Evolutionary conservation across 2,888 invertebrate genomes (phyloP).

Genomic region (Ormyrus nitidulus): DNA sequence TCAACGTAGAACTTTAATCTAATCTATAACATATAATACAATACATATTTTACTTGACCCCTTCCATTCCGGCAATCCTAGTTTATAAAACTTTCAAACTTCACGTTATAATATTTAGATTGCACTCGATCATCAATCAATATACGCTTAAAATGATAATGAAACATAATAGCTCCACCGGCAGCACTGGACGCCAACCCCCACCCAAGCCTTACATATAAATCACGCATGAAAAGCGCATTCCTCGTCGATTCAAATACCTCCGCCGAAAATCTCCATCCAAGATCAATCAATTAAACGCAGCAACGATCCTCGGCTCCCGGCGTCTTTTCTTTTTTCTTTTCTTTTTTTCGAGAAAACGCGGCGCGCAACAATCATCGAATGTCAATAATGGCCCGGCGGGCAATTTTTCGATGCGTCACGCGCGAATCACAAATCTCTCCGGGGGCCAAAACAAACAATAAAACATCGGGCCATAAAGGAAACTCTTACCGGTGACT

Average conservation of each 20-base stretch:
- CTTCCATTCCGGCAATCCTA: too few species aligned
- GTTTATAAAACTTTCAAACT: too few species aligned
- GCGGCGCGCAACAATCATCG: background rate
- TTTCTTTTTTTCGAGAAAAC: background rate
- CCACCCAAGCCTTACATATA: background rate
- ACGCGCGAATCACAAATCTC: conserved; percentile 53
- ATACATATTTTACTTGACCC: too few species aligned
- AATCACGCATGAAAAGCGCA: background rate
- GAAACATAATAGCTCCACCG: too few species aligned
- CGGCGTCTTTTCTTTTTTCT: too few species aligned
- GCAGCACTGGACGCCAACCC: too few species aligned
- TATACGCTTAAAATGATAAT: too few species aligned
- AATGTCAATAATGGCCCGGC: conserved; percentile 20
- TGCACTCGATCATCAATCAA: too few species aligned
- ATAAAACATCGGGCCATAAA: conserved; percentile 36
- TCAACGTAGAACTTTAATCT: too few species aligned
- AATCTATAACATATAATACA: too few species aligned
- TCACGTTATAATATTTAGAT: too few species aligned
- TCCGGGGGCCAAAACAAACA: conserved; percentile 32
- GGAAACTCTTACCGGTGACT: conserved; percentile 35
- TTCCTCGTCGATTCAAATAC: background rate
- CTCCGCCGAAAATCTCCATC: background rate
- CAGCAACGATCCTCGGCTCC: background rate
- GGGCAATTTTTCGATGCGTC: conserved; percentile 41
- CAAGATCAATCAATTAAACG: conserved; percentile 1